Percentiles rank a stretch among this genome's conserved stretches.
Conservation (phyloP, 2,113 vertebrate genomes). For the Tringa solitaria region DNA sequence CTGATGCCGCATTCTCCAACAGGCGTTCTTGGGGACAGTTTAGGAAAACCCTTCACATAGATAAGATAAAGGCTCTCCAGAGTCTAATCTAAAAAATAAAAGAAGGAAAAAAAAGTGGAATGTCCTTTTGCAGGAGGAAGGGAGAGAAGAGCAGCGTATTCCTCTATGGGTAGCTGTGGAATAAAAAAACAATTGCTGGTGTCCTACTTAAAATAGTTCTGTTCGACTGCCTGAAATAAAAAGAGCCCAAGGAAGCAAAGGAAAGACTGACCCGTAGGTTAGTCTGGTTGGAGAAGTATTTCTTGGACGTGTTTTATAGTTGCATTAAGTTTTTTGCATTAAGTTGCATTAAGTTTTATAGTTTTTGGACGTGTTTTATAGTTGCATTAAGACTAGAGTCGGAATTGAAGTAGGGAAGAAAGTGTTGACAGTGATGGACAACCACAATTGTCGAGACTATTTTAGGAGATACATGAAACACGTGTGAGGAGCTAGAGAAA, state of each 20-base stretch:
- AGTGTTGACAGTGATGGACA: constrained; percentile 9
- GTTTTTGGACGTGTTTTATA: not conserved
- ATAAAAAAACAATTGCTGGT: not conserved
- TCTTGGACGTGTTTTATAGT: not conserved
- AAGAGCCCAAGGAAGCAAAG: not conserved
- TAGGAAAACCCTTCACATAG: not conserved
- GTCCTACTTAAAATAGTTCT: not conserved
- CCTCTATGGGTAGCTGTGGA: not conserved
- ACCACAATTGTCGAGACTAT: not conserved
- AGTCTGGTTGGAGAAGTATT: not conserved
- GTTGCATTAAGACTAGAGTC: not conserved
- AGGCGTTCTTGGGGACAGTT: not conserved
- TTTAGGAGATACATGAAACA: not conserved
- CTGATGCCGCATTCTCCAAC: not conserved
- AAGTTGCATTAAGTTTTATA: no score
- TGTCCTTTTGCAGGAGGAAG: not conserved
- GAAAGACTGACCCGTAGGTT: not conserved
- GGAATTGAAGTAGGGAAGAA: not conserved
- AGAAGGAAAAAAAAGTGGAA: not conserved
- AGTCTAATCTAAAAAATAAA: not conserved
- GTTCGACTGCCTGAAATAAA: not conserved
- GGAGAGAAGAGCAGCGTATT: not conserved
- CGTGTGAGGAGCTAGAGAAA: not conserved
- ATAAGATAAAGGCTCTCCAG: not conserved
- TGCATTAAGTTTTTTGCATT: no score